Evolutionary conservation across 2,888 invertebrate genomes (phyloP).

Genomic region (Cataglyphis albicans): DNA sequence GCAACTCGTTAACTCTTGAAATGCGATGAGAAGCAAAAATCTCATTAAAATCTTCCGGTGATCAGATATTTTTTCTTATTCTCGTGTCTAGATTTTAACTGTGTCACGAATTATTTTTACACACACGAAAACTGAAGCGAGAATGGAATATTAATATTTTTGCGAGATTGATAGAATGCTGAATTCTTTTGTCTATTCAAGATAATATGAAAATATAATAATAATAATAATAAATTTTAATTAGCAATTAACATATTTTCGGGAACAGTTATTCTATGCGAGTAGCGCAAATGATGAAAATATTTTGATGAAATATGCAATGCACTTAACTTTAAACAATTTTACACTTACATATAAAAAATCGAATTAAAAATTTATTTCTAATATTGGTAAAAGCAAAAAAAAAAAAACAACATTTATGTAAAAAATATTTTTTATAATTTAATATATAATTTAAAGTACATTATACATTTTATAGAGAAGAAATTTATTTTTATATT

Average conservation of each 20-base stretch:
- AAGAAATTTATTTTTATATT: not conserved
- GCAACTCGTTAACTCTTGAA: constrained; percentile 14
- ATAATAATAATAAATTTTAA: not conserved
- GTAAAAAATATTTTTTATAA: not conserved
- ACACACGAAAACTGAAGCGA: not conserved
- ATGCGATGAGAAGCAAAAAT: not conserved
- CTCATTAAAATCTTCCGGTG: constrained; percentile 63
- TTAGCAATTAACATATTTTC: not conserved
- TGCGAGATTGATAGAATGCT: not conserved
- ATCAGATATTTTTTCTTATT: constrained; percentile 35
- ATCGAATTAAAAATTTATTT: not conserved
- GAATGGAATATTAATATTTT: not conserved
- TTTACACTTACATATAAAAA: not conserved
- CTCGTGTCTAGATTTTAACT: constrained; percentile 9
- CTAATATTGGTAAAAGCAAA: not conserved
- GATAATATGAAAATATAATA: not conserved
- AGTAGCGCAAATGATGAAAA: not conserved
- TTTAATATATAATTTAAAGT: not conserved
- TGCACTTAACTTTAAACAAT: not conserved
- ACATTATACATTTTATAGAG: not conserved
- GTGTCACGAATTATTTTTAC: constrained; percentile 38
- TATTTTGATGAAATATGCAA: not conserved
- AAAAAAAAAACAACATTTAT: not conserved
- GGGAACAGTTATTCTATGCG: not conserved
- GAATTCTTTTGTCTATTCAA: not conserved